Conservation (phyloP, 1,140 invertebrate species). For the Drosophila littoralis region DNA sequence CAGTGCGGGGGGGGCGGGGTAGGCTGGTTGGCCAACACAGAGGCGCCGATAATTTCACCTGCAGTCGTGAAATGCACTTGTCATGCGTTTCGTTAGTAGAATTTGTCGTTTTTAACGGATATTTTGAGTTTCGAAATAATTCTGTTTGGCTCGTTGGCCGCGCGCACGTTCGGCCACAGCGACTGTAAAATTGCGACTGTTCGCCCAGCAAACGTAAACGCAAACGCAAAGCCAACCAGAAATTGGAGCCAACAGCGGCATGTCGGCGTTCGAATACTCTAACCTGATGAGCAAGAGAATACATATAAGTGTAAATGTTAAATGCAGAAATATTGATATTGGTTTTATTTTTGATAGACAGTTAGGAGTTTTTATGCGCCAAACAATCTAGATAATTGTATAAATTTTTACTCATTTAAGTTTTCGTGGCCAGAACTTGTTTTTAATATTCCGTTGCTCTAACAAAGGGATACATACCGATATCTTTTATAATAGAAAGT, state of each 20-base stretch:
- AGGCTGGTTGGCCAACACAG: slow-evolving; percentile 11
- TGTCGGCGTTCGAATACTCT: slow-evolving; percentile 31
- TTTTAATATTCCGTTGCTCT: too few species aligned
- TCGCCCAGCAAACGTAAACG: slow-evolving; percentile 48
- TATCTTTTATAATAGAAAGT: too few species aligned
- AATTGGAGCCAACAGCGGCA: slow-evolving; percentile 12
- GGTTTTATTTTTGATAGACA: too few species aligned
- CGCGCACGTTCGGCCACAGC: slow-evolving; percentile 61
- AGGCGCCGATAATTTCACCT: slow-evolving; percentile 37
- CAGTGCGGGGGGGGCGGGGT: too few species aligned
- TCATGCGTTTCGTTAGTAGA: slow-evolving; percentile 34
- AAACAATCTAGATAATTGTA: too few species aligned
- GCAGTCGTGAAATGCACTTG: slow-evolving; percentile 47
- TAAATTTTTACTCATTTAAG: too few species aligned
- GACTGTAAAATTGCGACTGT: slow-evolving; percentile 78
- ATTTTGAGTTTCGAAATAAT: slow-evolving; percentile 26
- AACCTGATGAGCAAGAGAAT: background rate
- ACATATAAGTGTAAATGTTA: background rate
- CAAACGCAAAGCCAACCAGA: slow-evolving; percentile 52
- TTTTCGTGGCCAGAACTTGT: too few species aligned
- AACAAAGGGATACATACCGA: too few species aligned
- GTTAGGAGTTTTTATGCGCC: background rate
- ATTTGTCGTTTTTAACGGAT: slow-evolving; percentile 42
- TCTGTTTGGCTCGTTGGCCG: slow-evolving; percentile 50
- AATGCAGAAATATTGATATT: too few species aligned